These are phyloP conservation scores for Ailuropoda melanoleuca DNA, from an alignment of 2,113 vertebrate species.

Conservation along the genomic window DNA sequence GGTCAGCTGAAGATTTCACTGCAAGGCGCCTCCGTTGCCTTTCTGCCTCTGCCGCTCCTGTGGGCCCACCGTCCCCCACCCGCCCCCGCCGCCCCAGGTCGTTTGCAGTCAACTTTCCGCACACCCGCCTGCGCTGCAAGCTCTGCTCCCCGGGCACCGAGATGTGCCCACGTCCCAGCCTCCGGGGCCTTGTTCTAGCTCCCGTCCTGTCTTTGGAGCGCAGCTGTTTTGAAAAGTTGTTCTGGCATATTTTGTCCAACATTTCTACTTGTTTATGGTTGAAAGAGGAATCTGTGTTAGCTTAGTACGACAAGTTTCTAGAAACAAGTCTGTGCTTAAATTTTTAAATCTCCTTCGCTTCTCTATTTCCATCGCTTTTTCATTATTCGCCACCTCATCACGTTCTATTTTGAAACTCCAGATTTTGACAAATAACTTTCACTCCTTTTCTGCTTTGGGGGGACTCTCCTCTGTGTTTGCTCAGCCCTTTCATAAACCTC, in stretches of 20 bases:
- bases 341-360: not conserved
- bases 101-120: not conserved
- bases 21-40: not conserved
- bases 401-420: not conserved
- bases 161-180: rapidly evolving
- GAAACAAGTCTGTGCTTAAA: not conserved
- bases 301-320: not conserved
- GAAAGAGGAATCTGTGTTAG: constrained; percentile 9
- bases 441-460: not conserved
- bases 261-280: constrained; percentile 12
- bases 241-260: constrained; percentile 1
- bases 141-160: not conserved
- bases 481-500: not conserved
- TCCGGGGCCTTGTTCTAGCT: not conserved
- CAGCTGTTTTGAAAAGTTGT: not conserved
- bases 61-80: rapidly evolving
- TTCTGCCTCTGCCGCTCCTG: too few relatives aligned
- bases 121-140: not conserved
- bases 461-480: not conserved
- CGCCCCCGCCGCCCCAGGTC: rapidly evolving
- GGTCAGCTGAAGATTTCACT: not conserved
- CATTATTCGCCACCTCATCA: not conserved
- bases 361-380: not conserved
- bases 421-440: not conserved
- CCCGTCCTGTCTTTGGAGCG: not conserved